Conservation (phyloP, 2,888 invertebrate species). For the Hirtodrosophila alboralis region DNA sequence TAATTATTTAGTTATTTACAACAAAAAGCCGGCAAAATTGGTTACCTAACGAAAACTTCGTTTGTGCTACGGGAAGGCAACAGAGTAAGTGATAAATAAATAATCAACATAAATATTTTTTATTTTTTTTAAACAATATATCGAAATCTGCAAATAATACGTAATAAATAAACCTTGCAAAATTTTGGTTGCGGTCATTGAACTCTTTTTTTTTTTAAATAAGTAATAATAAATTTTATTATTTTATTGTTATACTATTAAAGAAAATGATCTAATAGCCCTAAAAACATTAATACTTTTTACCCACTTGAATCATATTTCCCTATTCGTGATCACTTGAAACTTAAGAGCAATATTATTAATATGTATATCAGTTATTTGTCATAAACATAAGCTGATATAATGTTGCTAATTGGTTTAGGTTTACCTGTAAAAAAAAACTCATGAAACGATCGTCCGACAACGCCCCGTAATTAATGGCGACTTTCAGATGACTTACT, state of each 20-base stretch:
- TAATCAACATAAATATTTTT: too few relatives aligned
- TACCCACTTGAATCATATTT: too few relatives aligned
- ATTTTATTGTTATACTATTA: too few relatives aligned
- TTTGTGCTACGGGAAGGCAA: slow-evolving; percentile 83
- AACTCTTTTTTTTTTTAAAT: too few relatives aligned
- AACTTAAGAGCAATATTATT: slow-evolving; percentile 5
- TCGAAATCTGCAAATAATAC: too few relatives aligned
- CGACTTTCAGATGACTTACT: slow-evolving; percentile 67
- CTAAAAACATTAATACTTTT: too few relatives aligned
- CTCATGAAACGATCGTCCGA: slow-evolving; percentile 13
- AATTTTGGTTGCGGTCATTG: too few relatives aligned
- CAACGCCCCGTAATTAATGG: slow-evolving; percentile 59
- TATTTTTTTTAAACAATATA: too few relatives aligned
- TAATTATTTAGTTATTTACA: slow-evolving; percentile 43
- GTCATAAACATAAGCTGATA: slow-evolving; percentile 39
- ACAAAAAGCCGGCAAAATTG: slow-evolving; percentile 83
- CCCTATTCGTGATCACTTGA: too few relatives aligned
- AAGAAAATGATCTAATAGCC: too few relatives aligned
- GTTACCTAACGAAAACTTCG: slow-evolving; percentile 84
- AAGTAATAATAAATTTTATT: too few relatives aligned
- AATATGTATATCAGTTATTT: slow-evolving; percentile 46
- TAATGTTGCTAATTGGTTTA: slow-evolving; percentile 44
- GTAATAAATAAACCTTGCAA: too few relatives aligned
- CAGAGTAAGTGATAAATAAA: slow-evolving; percentile 64
- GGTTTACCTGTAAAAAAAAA: slow-evolving; percentile 23